These are phyloP conservation scores for Carduelis carduelis DNA, from an alignment of 2,797 vertebrate species.

Conservation along the genomic window DNA sequence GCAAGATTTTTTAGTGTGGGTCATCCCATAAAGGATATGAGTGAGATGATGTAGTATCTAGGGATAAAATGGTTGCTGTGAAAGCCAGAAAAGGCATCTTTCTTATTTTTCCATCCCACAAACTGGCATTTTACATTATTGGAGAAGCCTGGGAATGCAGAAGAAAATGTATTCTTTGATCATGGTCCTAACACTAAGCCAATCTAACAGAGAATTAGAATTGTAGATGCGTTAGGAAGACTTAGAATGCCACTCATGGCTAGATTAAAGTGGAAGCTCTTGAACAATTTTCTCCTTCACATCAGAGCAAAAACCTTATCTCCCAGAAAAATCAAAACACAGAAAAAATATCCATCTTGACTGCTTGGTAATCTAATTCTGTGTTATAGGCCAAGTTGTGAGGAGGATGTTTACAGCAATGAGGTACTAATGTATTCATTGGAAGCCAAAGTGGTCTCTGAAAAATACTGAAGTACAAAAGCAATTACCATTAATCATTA, in stretches of 20 bases:
- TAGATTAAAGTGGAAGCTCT: conserved; percentile 38
- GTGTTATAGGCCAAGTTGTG: conserved; percentile 40
- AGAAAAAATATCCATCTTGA: background rate
- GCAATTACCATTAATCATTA: conserved; percentile 67
- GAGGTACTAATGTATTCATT: conserved; percentile 60
- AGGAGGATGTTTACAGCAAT: conserved; percentile 41
- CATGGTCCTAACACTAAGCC: background rate
- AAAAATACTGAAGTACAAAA: conserved; percentile 58
- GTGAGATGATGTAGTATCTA: background rate
- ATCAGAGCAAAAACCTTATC: conserved; percentile 35
- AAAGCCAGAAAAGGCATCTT: background rate
- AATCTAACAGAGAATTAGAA: background rate
- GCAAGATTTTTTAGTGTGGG: background rate
- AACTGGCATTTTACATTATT: background rate
- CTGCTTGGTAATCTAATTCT: conserved; percentile 36
- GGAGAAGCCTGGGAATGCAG: background rate
- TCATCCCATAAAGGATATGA: background rate
- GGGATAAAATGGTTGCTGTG: background rate
- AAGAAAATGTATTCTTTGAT: background rate
- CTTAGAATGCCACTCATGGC: background rate
- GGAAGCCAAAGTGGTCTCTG: conserved; percentile 36
- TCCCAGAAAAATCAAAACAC: conserved; percentile 28
- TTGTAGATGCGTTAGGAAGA: background rate
- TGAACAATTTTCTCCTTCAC: conserved; percentile 51
- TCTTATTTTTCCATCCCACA: background rate